A percentile compares a stretch with the other conserved stretches of the same genome.
Conservation (phyloP, 2,113 vertebrate species). For the Pantherophis guttatus region DNA sequence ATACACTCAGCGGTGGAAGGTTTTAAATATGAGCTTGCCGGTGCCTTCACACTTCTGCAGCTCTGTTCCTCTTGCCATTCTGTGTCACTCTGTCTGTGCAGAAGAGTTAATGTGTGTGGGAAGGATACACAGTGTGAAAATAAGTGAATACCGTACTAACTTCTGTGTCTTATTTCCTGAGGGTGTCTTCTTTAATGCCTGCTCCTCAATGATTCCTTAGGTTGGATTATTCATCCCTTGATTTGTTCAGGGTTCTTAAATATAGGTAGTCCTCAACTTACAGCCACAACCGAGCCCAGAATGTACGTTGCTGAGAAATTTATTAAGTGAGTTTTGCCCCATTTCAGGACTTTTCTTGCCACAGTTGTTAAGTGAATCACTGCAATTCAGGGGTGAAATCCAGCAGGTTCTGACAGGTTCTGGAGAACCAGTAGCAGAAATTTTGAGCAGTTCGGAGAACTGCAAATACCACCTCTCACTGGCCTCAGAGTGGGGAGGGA, state of each 20-base stretch:
- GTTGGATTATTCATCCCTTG: not conserved
- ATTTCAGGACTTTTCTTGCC: not conserved
- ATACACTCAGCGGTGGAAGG: not conserved
- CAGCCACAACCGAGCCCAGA: not conserved
- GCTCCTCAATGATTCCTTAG: not conserved
- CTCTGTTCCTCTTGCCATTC: not conserved
- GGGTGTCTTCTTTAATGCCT: not conserved
- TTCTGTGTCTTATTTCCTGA: not conserved
- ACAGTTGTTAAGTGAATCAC: not conserved
- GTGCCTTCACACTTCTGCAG: no score
- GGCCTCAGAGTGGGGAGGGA: no score
- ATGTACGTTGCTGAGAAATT: not conserved
- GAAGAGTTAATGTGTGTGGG: not conserved
- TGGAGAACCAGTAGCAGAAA: no score
- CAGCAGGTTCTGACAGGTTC: no score
- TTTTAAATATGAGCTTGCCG: not conserved
- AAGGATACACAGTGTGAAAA: not conserved
- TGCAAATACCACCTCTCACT: no score
- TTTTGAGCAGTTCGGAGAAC: no score
- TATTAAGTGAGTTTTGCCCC: not conserved
- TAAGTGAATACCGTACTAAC: not conserved
- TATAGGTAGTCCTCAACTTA: not conserved
- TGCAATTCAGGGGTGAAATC: not conserved
- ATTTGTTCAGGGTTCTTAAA: not conserved
- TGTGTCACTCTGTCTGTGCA: not conserved